phyloP scores from a whole-genome alignment of 2,888 invertebrate genomes.

The Rotaria macrura region DNA sequence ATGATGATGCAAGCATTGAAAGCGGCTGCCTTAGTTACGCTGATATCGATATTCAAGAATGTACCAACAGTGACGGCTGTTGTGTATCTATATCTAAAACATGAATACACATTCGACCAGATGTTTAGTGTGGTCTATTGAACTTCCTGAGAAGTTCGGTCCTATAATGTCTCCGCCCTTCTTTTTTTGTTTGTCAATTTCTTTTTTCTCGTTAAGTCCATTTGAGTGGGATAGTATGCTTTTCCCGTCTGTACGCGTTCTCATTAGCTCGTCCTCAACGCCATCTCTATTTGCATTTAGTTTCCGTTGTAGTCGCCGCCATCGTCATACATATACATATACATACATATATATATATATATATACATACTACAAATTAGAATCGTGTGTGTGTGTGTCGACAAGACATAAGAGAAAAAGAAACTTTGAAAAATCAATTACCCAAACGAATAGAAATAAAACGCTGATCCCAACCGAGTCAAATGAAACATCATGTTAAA shows the following conservation, averaged over 20 bases:
- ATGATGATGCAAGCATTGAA: not conserved
- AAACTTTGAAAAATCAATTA: not conserved
- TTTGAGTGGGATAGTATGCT: not conserved
- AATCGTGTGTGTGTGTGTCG: not conserved
- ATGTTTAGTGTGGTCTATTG: not conserved
- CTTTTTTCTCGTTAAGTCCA: not conserved
- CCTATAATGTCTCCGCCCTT: not conserved
- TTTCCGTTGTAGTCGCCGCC: not conserved
- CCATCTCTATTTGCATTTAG: not conserved
- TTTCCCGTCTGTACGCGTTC: not conserved
- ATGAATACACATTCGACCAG: not conserved
- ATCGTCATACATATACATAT: not conserved
- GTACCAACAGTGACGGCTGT: not conserved
- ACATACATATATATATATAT: not conserved
- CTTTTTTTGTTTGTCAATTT: not conserved
- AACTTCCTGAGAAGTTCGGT: not conserved
- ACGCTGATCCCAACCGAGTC: not conserved
- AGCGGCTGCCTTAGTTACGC: not conserved
- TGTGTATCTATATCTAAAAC: not conserved
- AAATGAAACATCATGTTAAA: not conserved
- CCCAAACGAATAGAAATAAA: not conserved
- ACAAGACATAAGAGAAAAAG: not conserved
- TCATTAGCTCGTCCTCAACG: not conserved
- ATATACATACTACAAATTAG: not conserved
- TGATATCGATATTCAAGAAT: not conserved